Percentiles rank a stretch among this genome's conserved stretches.
Evolutionary conservation across 2,888 invertebrate genomes (phyloP).

Genomic region (Acholoe squamosa): DNA sequence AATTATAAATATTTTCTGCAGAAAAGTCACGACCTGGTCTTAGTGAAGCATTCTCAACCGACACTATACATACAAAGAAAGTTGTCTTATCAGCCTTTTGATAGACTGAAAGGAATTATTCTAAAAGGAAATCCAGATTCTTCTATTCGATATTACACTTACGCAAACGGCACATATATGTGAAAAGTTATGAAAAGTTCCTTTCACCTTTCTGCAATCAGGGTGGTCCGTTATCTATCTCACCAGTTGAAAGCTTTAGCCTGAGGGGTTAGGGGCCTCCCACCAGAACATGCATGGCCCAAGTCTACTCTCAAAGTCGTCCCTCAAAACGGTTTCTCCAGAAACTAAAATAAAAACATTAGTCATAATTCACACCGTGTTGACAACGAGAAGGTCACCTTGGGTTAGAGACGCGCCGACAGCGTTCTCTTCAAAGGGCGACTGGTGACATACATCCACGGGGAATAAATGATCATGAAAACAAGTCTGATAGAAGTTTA

Average conservation of each 20-base stretch:
- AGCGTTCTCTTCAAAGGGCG: background rate
- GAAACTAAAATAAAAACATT: background rate
- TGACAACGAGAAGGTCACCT: background rate
- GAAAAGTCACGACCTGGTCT: too few relatives aligned
- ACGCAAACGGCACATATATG: too few relatives aligned
- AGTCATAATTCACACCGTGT: background rate
- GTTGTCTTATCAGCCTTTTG: too few relatives aligned
- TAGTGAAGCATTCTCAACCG: too few relatives aligned
- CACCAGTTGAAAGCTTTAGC: conserved; percentile 35
- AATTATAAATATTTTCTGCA: too few relatives aligned
- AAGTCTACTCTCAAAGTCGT: background rate
- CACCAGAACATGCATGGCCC: background rate
- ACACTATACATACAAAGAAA: too few relatives aligned
- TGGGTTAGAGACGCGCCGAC: background rate
- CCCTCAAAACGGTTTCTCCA: background rate
- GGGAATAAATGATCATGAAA: background rate
- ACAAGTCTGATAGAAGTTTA: background rate
- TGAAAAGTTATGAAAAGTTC: too few relatives aligned
- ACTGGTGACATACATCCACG: background rate
- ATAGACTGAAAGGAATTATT: too few relatives aligned
- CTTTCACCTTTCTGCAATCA: background rate
- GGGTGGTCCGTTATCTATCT: conserved; percentile 33
- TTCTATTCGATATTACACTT: too few relatives aligned
- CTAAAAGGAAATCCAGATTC: too few relatives aligned
- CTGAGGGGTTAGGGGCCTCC: background rate